Conservation (phyloP, 2,113 vertebrate genomes). For the Coturnix japonica region DNA sequence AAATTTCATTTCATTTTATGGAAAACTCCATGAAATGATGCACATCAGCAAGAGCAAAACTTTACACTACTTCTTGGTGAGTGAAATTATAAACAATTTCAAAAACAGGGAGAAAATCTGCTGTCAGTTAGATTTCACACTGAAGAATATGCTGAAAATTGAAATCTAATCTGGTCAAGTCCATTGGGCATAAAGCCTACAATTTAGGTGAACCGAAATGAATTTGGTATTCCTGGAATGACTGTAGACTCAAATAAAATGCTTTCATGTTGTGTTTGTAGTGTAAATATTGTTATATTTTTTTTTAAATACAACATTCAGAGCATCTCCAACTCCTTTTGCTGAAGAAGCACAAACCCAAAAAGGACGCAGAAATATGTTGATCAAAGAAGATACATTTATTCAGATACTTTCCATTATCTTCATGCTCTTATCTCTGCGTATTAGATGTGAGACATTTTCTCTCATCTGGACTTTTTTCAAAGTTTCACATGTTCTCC, state of each 20-base stretch:
- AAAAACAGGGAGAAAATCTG: neutral
- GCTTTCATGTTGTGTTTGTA: constrained; percentile 45
- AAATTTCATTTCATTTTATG: neutral
- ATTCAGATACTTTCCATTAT: neutral
- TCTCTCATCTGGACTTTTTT: neutral
- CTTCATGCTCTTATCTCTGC: neutral
- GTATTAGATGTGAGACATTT: neutral
- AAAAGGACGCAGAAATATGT: neutral
- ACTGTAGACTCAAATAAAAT: neutral
- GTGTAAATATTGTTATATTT: constrained; percentile 9
- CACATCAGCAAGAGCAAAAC: neutral
- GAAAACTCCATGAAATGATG: neutral
- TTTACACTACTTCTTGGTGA: neutral
- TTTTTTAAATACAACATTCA: neutral
- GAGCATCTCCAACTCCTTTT: neutral
- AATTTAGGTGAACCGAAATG: constrained; percentile 39
- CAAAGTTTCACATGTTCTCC: neutral
- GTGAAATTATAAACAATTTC: neutral
- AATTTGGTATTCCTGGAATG: constrained; percentile 29
- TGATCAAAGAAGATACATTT: neutral
- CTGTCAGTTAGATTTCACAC: neutral
- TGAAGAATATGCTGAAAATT: neutral
- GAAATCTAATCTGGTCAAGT: neutral
- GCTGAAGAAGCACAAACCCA: constrained; percentile 24
- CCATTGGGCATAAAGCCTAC: neutral